Conservation (phyloP, 2,113 vertebrate genomes). For the Cacatua alba region DNA sequence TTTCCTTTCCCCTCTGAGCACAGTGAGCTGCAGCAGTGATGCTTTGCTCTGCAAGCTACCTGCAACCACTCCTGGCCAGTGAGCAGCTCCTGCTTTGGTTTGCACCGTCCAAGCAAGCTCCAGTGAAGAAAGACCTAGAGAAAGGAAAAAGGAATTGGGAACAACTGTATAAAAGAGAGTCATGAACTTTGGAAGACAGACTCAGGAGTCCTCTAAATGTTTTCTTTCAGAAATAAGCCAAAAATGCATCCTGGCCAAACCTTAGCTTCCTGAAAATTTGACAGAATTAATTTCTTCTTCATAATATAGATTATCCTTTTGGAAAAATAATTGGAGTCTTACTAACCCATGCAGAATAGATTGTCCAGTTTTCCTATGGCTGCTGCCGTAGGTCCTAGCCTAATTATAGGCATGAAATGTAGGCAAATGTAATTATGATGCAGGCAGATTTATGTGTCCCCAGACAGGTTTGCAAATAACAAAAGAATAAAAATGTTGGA, state of each 20-base stretch:
- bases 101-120: neutral
- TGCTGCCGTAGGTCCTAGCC: neutral
- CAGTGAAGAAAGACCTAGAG: neutral
- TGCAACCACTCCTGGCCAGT: neutral
- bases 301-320: neutral
- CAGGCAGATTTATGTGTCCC: neutral
- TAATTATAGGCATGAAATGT: neutral
- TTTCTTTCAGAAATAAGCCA: neutral
- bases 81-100: neutral
- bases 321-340: neutral
- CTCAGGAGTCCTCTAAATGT: neutral
- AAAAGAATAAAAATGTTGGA: conserved; percentile 37
- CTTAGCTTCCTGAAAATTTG: neutral
- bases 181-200: neutral
- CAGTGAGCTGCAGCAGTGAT: neutral
- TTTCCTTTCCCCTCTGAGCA: neutral
- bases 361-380: neutral
- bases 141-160: neutral
- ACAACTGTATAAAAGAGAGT: neutral
- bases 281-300: neutral
- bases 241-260: neutral
- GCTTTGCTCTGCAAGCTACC: neutral
- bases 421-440: conserved; percentile 28
- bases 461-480: conserved; percentile 17
- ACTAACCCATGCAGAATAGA: neutral